These are phyloP conservation scores for Sigmodon hispidus DNA, from an alignment of 2,113 vertebrate genomes.

Conservation along the genomic window DNA sequence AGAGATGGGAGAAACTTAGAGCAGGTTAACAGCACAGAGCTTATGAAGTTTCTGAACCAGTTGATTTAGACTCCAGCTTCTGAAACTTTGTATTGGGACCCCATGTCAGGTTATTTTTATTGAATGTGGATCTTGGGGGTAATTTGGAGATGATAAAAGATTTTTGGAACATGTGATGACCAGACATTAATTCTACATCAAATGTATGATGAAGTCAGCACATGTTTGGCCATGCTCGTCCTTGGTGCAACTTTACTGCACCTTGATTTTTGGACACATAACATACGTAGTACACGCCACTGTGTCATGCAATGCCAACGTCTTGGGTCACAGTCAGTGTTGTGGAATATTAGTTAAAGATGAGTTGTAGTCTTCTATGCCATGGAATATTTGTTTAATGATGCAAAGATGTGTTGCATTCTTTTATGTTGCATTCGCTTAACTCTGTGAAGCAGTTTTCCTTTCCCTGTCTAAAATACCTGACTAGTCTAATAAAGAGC, in stretches of 20 bases:
- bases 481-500: too few relatives aligned
- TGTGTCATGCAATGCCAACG: background rate
- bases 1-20: background rate
- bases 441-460: too few relatives aligned
- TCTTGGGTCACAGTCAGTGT: background rate
- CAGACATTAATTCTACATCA: background rate
- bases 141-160: background rate
- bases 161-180: background rate
- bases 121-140: background rate
- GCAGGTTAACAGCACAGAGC: background rate
- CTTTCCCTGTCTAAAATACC: too few relatives aligned
- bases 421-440: too few relatives aligned
- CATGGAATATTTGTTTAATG: too few relatives aligned
- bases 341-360: too few relatives aligned
- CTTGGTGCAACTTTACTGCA: background rate
- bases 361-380: too few relatives aligned
- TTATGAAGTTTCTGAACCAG: background rate
- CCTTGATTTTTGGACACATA: background rate
- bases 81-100: background rate
- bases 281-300: background rate
- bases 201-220: background rate
- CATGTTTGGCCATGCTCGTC: background rate
- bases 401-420: too few relatives aligned
- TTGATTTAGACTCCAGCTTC: too few relatives aligned
- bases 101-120: background rate